Percentiles rank a stretch among this genome's conserved stretches.
These are phyloP conservation scores for Phataginus tricuspis DNA, from an alignment of 2,797 vertebrate genomes.

Conservation along the genomic window DNA sequence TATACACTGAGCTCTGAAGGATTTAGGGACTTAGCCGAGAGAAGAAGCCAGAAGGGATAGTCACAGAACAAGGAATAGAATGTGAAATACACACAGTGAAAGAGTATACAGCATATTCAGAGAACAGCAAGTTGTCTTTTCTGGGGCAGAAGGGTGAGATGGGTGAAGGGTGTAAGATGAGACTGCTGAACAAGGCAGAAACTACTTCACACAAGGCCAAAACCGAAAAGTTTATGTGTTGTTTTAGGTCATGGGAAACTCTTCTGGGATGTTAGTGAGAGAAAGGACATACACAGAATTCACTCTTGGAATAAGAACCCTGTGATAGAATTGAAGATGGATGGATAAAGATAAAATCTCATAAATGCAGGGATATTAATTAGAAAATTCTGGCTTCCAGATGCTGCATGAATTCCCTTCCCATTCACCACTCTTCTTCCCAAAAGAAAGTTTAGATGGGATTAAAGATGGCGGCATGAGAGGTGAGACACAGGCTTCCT, in stretches of 20 bases:
- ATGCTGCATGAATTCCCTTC: background rate
- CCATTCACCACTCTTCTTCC: background rate
- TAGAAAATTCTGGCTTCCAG: background rate
- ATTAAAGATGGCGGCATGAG: too few relatives aligned
- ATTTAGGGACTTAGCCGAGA: background rate
- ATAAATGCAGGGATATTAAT: background rate
- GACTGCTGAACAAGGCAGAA: background rate
- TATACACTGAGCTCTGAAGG: background rate
- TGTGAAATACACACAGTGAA: background rate
- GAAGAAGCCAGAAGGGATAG: background rate
- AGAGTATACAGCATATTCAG: background rate
- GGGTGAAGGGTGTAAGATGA: background rate
- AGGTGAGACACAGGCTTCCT: too few relatives aligned
- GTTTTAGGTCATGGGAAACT: background rate
- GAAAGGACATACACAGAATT: background rate
- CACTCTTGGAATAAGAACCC: background rate
- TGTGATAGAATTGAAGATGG: background rate
- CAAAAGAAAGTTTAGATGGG: background rate
- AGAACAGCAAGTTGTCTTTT: background rate
- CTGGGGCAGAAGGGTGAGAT: background rate
- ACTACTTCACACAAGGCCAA: background rate
- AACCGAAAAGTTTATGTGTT: background rate
- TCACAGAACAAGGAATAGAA: background rate
- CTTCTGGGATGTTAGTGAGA: background rate
- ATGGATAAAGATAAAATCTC: background rate